Evolutionary conservation across 2,113 vertebrate species (phyloP).

Genomic region (Etia nguti): DNA sequence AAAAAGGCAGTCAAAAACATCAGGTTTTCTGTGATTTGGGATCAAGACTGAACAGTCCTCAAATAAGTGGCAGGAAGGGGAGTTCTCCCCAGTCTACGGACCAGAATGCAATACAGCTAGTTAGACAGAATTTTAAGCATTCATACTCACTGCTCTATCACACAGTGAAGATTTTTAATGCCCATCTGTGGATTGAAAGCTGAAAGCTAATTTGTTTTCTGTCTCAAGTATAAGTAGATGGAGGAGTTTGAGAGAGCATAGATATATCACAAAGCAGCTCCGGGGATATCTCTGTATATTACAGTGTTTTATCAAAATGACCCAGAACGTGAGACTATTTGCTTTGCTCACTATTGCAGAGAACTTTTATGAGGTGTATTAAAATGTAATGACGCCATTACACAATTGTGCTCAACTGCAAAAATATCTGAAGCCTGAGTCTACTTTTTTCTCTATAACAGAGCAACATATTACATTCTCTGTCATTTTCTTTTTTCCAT

Average conservation of each 20-base stretch:
- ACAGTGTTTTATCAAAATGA: not conserved
- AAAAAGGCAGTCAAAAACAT: not conserved
- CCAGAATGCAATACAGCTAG: not conserved
- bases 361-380: not conserved
- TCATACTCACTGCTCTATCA: not conserved
- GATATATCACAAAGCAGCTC: not conserved
- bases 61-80: not conserved
- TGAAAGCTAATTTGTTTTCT: not conserved
- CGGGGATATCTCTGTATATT: not conserved
- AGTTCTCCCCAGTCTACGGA: not conserved
- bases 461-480: not conserved
- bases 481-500: not conserved
- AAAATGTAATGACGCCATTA: not conserved
- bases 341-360: not conserved
- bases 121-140: not conserved
- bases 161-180: conserved; percentile 7
- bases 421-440: not conserved
- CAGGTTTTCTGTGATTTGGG: not conserved
- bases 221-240: not conserved
- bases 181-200: conserved; percentile 36
- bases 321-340: not conserved
- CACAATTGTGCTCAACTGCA: not conserved
- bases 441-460: not conserved
- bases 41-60: not conserved
- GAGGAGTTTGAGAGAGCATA: not conserved